Percentiles rank a stretch among this genome's conserved stretches.
Conservation (phyloP, 92 coral and sea anemone species). For the Siderastrea siderea region DNA sequence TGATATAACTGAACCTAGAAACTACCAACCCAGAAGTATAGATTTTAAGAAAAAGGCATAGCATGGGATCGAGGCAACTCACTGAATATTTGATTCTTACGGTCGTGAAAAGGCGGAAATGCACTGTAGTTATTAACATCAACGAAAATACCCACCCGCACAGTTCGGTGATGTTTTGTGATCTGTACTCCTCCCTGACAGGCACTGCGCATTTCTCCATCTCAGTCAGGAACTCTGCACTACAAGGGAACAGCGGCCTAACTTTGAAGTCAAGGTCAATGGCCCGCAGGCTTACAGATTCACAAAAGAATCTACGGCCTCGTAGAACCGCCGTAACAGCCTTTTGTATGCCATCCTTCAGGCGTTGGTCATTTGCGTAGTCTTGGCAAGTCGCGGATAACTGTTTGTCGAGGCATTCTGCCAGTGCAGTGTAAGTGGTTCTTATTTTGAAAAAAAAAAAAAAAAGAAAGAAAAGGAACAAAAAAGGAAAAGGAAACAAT, state of each 20-base stretch:
- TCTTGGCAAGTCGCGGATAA: constrained; percentile 6
- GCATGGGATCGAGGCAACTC: too few species aligned
- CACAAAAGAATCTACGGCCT: constrained; percentile 30
- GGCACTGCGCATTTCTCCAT: constrained; percentile 46
- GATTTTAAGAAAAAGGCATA: too few species aligned
- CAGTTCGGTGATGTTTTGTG: background rate
- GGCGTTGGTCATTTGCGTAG: constrained; percentile 1
- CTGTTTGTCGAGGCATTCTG: constrained; percentile 4
- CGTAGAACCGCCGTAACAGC: constrained; percentile 17
- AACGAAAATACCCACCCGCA: constrained; percentile 14
- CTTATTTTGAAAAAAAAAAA: constrained; percentile 6
- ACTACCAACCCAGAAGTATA: too few species aligned
- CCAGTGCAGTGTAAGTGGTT: background rate
- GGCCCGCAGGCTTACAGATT: constrained; percentile 8
- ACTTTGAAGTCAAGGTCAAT: constrained; percentile 32
- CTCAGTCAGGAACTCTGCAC: constrained; percentile 26
- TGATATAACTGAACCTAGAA: too few species aligned
- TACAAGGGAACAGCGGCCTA: constrained; percentile 25
- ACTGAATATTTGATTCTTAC: too few species aligned
- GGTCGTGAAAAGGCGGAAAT: too few species aligned
- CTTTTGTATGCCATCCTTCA: background rate
- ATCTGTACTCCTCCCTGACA: background rate
- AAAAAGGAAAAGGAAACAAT: background rate
- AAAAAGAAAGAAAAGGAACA: background rate
- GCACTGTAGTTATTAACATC: too few species aligned